phyloP scores from a whole-genome alignment of 2,888 invertebrate genomes.

The Euplagia quadripunctaria region DNA sequence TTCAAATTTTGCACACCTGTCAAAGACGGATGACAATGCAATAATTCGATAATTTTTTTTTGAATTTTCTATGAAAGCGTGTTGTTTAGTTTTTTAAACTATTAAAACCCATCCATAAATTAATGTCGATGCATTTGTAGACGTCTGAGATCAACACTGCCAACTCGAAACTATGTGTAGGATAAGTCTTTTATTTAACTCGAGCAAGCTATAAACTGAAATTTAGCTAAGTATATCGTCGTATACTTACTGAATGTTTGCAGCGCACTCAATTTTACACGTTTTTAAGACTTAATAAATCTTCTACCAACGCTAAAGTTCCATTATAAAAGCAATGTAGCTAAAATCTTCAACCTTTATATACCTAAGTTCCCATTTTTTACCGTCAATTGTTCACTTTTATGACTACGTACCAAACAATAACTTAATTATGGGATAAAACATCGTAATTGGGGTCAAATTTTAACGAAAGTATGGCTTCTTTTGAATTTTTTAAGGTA shows the following conservation, averaged over 20 bases:
- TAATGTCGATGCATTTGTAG: too few species aligned
- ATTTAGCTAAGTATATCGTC: neutral
- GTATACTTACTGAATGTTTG: conserved; percentile 10
- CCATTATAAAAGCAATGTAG: conserved; percentile 23
- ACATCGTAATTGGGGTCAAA: conserved; percentile 34
- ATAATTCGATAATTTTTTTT: too few species aligned
- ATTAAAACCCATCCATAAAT: too few species aligned
- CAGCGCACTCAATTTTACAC: conserved; percentile 18
- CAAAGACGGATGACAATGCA: too few species aligned
- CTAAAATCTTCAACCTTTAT: conserved; percentile 32
- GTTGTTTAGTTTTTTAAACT: too few species aligned
- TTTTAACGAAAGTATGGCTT: conserved; percentile 29
- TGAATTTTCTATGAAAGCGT: too few species aligned
- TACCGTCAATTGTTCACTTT: conserved; percentile 37
- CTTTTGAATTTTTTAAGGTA: neutral
- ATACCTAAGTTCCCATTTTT: conserved; percentile 6
- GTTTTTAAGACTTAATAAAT: conserved; percentile 17
- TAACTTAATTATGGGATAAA: conserved; percentile 47
- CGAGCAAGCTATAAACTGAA: too few species aligned
- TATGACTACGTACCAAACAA: conserved; percentile 36
- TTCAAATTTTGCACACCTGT: too few species aligned
- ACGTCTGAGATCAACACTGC: too few species aligned
- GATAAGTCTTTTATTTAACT: too few species aligned
- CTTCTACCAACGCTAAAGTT: conserved; percentile 24
- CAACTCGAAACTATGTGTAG: too few species aligned